A percentile compares a stretch with the other conserved stretches of the same genome.
These are phyloP conservation scores for Phocoena phocoena DNA, from an alignment of 2,113 vertebrate species.

Conservation along the genomic window DNA sequence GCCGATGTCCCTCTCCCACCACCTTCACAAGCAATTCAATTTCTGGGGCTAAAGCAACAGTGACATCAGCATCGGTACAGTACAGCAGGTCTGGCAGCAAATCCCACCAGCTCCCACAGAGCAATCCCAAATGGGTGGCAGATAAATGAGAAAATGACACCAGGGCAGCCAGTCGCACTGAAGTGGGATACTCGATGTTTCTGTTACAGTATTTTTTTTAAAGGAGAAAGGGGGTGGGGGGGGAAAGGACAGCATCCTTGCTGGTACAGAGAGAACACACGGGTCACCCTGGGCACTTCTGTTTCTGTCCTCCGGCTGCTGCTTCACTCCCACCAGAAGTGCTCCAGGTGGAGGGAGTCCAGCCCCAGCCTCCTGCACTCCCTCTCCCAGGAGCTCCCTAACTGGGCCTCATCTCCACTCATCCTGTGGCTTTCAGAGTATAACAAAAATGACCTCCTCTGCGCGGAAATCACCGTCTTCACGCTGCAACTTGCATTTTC, in stretches of 20 bases:
- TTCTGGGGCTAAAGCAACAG: not conserved
- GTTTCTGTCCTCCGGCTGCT: not conserved
- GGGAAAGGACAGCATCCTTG: not conserved
- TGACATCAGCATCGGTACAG: rapidly evolving
- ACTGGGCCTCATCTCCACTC: not conserved
- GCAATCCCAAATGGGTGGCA: not conserved
- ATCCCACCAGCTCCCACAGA: not conserved
- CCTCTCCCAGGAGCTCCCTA: not conserved
- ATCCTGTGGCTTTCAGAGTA: not conserved
- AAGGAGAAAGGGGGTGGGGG: not conserved
- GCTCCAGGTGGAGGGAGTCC: rapidly evolving
- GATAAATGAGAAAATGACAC: not conserved
- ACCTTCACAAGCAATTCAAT: not conserved
- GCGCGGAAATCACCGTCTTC: not conserved
- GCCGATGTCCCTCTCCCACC: not conserved
- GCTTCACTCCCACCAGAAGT: not conserved
- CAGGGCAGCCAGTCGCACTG: not conserved
- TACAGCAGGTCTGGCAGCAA: not conserved
- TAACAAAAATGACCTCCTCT: not conserved
- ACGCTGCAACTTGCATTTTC: not conserved
- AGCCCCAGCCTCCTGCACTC: too few species aligned
- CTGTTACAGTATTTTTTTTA: not conserved
- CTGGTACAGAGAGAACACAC: not conserved
- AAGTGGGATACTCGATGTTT: not conserved
- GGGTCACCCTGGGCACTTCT: not conserved